Evolutionary conservation across 2,888 invertebrate species (phyloP), one percentile per base, ranked within the genome.

Genomic region (Drosophila paramelanica): DNA sequence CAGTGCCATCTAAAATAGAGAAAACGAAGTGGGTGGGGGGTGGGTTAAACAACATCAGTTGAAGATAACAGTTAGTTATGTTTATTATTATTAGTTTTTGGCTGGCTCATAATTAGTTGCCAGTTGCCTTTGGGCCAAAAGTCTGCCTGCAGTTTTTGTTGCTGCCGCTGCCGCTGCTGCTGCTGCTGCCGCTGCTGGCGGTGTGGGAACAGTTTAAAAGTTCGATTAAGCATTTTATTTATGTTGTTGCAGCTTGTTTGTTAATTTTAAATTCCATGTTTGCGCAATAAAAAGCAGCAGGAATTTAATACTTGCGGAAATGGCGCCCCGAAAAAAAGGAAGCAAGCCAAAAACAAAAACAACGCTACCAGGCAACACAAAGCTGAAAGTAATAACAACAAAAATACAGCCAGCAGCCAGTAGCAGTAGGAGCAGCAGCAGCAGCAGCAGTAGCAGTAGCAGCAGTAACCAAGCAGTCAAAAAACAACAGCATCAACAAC

Each of bases 1-100:
- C 96, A 95, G 90, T 90, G 81, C 91, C 91, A 86, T 91, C 91
- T 91, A 81, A 20, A 74, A 0, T 14, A 11, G 5, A 38, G 11
- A 33, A 3, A 43, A 11, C 11, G 33, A 41, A 49, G 57, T 27
- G 36, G n/a, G n/a, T 27, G 27, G 31, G 31, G 31, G 27, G 7
- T 6, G 1, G 27, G 31, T 23, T 20, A 8, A 13, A 42, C 20
- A 33, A 13, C 33, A 45, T 46, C 33, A 55, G 72, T 69, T 49
- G 50, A 47, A 66, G 79, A 79, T 74, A 79, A 74, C 67, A 67
- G 73, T 73, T 67, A 77, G 74, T 65, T 74, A 72, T 78, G 53
- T 77, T 75, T 71, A 77, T 77, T 64, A 67, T 77, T 71, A 72
- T 77, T 77, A 73, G 78, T 78, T 78, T 71, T 67, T 65, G 56